Evolutionary conservation across 2,113 vertebrate species (phyloP), one percentile per base, ranked within the genome.

Genomic region (Phycodurus eques): DNA sequence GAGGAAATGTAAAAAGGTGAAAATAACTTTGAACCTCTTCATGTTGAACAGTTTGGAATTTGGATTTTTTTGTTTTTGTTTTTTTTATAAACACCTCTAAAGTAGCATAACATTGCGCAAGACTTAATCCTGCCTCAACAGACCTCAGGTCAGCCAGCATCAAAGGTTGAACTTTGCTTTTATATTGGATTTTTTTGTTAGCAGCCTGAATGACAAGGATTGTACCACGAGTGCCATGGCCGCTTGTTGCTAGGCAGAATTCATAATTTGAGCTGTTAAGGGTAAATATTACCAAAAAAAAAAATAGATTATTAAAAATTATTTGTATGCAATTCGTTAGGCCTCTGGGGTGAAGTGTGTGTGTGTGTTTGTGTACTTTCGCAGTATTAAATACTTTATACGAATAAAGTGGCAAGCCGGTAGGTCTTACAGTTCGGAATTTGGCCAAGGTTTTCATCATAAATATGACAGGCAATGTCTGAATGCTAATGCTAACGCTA

Each of bases 1-100:
- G 85, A 59, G 75, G 39, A 62, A 19, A 68, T 39, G 72, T 15
- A 62, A 10, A 67, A 77, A 27, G 31, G 56, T 13, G 22, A 43
- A 44, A 64, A 64, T 64, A 43, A 20, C 12, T 0, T 22, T 17
- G 10, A 5, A 9, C 61, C 10, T 51, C 59, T 33, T 7, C 1
- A 17, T 33, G 4, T 22, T 59, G 22, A 12, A 47, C 9, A 47
- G 46, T 47, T 47, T 47, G 46, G 5, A 53, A 53, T 53, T 53
- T 53, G 2, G 19, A 15, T 5, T 5, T 47, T 47, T 47, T 47
- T 11, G 5, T 5, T 47, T 8, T 2, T 11, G 8, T 11, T 13
- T 47, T 47, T 47, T 13, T 11, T 11, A 6, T 47, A 27, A 27
- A 27, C 27, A 27, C 27, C 53, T 56, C 11, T 9, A 27, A 27